A percentile compares a stretch with the other conserved stretches of the same genome.
Evolutionary conservation across 2,888 invertebrate genomes (phyloP).

Genomic region (Caenorhabditis virilis): DNA sequence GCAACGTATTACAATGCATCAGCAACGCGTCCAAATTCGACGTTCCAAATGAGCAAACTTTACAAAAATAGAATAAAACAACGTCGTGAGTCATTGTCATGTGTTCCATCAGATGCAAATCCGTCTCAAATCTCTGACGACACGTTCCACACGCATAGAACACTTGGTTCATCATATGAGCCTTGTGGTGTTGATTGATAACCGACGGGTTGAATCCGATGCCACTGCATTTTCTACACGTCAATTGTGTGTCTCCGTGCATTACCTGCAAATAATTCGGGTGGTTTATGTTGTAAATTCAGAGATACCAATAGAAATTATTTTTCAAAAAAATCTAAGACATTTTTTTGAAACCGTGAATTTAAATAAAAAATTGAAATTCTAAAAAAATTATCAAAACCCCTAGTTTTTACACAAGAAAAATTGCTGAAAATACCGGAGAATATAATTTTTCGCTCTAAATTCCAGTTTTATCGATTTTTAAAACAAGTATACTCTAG

Average conservation of each 20-base stretch:
- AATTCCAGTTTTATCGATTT: too few species aligned
- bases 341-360: too few species aligned
- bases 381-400: too few species aligned
- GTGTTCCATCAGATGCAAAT: slow-evolving; percentile 26
- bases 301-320: too few species aligned
- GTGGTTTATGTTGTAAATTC: too few species aligned
- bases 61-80: slow-evolving; percentile 37
- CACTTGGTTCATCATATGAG: slow-evolving; percentile 10
- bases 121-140: slow-evolving; percentile 9
- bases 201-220: slow-evolving; percentile 28
- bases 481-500: too few species aligned
- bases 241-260: slow-evolving; percentile 19
- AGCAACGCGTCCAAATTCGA: slow-evolving; percentile 7
- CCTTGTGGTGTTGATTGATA: slow-evolving; percentile 9
- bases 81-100: slow-evolving; percentile 8
- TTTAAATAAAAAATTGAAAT: too few species aligned
- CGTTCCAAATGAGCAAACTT: slow-evolving; percentile 18
- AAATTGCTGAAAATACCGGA: too few species aligned
- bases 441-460: too few species aligned
- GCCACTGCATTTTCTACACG: slow-evolving; percentile 26
- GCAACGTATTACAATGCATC: slow-evolving; percentile 1
- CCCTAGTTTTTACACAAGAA: too few species aligned
- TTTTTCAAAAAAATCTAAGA: too few species aligned
- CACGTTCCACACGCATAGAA: slow-evolving; percentile 36
- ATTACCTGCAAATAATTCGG: slow-evolving; percentile 17